Conservation (phyloP, 2,888 invertebrate genomes). For the Lomographa bimaculata region DNA sequence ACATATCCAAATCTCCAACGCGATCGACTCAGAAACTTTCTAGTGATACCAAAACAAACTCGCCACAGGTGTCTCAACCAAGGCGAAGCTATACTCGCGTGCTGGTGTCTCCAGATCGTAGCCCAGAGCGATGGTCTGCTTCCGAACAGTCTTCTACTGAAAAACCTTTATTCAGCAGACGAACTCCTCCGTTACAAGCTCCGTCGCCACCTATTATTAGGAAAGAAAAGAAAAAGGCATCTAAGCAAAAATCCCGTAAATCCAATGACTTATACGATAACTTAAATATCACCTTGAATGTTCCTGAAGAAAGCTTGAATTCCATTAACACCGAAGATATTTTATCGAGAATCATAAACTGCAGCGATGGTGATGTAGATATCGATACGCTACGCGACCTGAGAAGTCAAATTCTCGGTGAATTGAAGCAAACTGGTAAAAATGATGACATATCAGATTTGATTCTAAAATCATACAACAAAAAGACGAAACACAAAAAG, state of each 20-base stretch:
- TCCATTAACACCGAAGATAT: conserved; percentile 72
- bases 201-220: conserved; percentile 53
- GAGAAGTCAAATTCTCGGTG: conserved; percentile 72
- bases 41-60: conserved; percentile 19
- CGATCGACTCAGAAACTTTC: conserved; percentile 21
- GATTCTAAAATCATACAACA: conserved; percentile 69
- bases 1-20: conserved; percentile 39
- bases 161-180: conserved; percentile 56
- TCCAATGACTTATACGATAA: conserved; percentile 60
- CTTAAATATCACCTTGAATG: conserved; percentile 72
- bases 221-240: conserved; percentile 61
- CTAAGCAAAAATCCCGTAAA: conserved; percentile 43
- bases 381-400: conserved; percentile 75
- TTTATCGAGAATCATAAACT: conserved; percentile 68
- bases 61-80: conserved; percentile 19
- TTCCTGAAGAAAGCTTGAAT: conserved; percentile 67
- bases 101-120: conserved; percentile 65
- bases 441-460: conserved; percentile 75
- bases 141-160: conserved; percentile 33
- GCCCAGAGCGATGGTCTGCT: conserved; percentile 41
- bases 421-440: conserved; percentile 70
- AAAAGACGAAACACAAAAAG: conserved; percentile 35
- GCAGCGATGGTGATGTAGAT: conserved; percentile 72
- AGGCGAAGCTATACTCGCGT: conserved; percentile 64
- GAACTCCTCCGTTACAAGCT: conserved; percentile 54